These are phyloP conservation scores for Crotalus viridis DNA, from an alignment of 2,113 vertebrate genomes.

Conservation along the genomic window DNA sequence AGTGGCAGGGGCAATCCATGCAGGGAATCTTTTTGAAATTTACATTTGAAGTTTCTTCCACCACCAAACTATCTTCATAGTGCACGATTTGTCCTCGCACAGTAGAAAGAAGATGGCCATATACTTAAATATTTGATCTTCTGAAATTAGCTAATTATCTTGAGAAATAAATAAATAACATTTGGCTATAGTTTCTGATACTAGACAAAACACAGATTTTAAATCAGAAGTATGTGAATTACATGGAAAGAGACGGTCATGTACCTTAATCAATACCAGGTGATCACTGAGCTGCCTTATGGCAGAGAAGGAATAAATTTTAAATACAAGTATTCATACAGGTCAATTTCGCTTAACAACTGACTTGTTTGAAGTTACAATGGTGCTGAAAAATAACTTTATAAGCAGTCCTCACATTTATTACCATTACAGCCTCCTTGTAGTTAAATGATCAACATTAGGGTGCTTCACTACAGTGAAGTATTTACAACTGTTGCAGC, in stretches of 20 bases:
- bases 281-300: background rate
- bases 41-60: no score
- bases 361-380: background rate
- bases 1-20: no score
- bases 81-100: no score
- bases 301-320: background rate
- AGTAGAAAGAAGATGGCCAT: no score
- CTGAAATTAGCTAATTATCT: background rate
- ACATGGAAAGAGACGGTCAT: background rate
- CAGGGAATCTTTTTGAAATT: no score
- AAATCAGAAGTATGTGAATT: background rate
- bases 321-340: background rate
- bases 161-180: background rate
- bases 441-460: background rate
- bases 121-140: no score
- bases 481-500: background rate
- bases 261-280: slow-evolving; percentile 31
- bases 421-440: background rate
- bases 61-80: no score
- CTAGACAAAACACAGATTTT: background rate
- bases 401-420: background rate
- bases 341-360: background rate
- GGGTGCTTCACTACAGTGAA: background rate
- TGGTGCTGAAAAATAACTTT: background rate
- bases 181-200: background rate